Conservation (phyloP, 2,797 vertebrate genomes). For the Trichosurus vulpecula region DNA sequence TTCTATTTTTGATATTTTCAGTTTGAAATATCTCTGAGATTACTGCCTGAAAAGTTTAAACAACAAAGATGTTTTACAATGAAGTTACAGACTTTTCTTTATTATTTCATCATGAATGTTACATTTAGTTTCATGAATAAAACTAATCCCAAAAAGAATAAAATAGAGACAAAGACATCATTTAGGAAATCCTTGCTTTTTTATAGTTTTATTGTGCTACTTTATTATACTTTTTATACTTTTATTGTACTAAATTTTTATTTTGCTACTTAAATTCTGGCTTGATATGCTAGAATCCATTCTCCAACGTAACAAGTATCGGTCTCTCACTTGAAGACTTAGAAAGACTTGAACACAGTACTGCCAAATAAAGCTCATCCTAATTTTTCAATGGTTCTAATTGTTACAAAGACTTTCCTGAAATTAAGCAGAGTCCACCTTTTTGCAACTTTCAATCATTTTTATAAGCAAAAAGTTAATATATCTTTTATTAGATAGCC, state of each 20-base stretch:
- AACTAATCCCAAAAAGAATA: not conserved
- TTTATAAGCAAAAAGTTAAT: not conserved
- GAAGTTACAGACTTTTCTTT: not conserved
- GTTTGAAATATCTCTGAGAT: not conserved
- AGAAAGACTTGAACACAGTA: not conserved
- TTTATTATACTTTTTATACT: not conserved
- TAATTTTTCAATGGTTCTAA: not conserved
- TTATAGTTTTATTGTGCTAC: not conserved
- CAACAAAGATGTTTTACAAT: not conserved
- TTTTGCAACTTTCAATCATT: not conserved
- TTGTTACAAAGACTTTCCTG: not conserved
- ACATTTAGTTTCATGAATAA: not conserved
- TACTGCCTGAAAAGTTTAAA: not conserved
- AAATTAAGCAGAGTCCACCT: not conserved
- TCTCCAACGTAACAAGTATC: not conserved
- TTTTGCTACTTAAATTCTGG: not conserved
- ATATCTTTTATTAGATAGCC: not conserved
- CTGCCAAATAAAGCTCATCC: not conserved
- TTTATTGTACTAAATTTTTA: not conserved
- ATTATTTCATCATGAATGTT: not conserved
- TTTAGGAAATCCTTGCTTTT: not conserved
- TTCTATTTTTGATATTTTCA: not conserved
- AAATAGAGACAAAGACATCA: not conserved
- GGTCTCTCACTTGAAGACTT: not conserved
- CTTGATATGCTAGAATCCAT: not conserved